These are phyloP conservation scores for Isoperla grammatica DNA, from an alignment of 2,888 invertebrate species.

Conservation along the genomic window DNA sequence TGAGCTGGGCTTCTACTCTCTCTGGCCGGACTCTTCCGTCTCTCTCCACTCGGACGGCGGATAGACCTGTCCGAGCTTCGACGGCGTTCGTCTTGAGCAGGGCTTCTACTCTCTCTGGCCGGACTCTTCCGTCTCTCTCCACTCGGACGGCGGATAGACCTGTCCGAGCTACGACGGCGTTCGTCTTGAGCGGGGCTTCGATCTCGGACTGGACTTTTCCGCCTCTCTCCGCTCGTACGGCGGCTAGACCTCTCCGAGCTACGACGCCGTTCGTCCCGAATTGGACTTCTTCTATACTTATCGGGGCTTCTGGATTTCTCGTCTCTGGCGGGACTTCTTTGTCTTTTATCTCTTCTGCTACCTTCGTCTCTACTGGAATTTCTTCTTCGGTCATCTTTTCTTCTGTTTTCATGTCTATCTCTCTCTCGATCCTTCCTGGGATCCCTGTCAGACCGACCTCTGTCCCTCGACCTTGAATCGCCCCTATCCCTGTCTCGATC, in stretches of 20 bases:
- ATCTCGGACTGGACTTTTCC: slow-evolving; percentile 4
- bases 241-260: neutral
- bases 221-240: neutral
- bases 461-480: neutral
- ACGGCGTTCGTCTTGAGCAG: neutral
- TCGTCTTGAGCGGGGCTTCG: neutral
- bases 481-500: neutral
- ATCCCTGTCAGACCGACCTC: neutral
- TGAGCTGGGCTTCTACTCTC: slow-evolving; percentile 13
- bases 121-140: slow-evolving; percentile 5
- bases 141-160: neutral
- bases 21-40: neutral
- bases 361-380: slow-evolving; percentile 4
- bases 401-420: neutral
- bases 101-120: neutral
- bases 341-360: neutral
- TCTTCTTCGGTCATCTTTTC: slow-evolving; percentile 3
- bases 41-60: neutral
- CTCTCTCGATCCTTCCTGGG: neutral
- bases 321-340: neutral
- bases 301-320: neutral
- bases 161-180: neutral
- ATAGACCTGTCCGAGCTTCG: neutral
- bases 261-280: neutral
- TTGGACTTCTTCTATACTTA: slow-evolving; percentile 5